These are phyloP conservation scores for Spilosoma lubricipeda DNA, from an alignment of 2,888 invertebrate genomes.

Conservation along the genomic window DNA sequence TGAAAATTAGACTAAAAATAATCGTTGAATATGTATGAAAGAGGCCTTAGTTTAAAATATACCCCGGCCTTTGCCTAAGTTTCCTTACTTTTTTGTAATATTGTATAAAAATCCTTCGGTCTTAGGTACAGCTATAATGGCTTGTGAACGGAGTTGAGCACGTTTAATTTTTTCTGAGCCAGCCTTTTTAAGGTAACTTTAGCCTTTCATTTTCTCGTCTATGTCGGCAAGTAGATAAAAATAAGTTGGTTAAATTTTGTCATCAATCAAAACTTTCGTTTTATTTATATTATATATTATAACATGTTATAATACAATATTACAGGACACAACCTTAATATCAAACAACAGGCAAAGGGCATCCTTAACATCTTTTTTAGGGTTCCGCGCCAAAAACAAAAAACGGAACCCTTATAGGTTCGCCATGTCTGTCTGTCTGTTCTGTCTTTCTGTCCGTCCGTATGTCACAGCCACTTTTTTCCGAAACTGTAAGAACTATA, in stretches of 20 bases:
- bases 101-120: slow-evolving; percentile 30
- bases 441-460: too few relatives aligned
- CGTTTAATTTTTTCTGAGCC: slow-evolving; percentile 31
- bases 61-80: slow-evolving; percentile 29
- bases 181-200: slow-evolving; percentile 38
- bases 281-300: not conserved
- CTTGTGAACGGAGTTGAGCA: slow-evolving; percentile 28
- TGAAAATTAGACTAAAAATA: slow-evolving; percentile 45
- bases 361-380: too few relatives aligned
- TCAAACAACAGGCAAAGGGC: too few relatives aligned
- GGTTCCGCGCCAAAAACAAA: too few relatives aligned
- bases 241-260: slow-evolving; percentile 29
- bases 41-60: slow-evolving; percentile 34
- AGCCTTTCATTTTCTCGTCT: slow-evolving; percentile 24
- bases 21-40: slow-evolving; percentile 39
- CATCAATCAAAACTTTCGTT: slow-evolving; percentile 16
- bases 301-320: too few relatives aligned
- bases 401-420: too few relatives aligned
- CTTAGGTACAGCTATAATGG: slow-evolving; percentile 37
- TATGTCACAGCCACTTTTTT: too few relatives aligned
- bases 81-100: slow-evolving; percentile 24
- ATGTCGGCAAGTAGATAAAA: slow-evolving; percentile 36
- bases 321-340: too few relatives aligned
- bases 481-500: too few relatives aligned
- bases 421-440: too few relatives aligned